A percentile compares a stretch with the other conserved stretches of the same genome.
phyloP scores from a whole-genome alignment of 2,113 vertebrate genomes.

The Hippocampus mohnikei region DNA sequence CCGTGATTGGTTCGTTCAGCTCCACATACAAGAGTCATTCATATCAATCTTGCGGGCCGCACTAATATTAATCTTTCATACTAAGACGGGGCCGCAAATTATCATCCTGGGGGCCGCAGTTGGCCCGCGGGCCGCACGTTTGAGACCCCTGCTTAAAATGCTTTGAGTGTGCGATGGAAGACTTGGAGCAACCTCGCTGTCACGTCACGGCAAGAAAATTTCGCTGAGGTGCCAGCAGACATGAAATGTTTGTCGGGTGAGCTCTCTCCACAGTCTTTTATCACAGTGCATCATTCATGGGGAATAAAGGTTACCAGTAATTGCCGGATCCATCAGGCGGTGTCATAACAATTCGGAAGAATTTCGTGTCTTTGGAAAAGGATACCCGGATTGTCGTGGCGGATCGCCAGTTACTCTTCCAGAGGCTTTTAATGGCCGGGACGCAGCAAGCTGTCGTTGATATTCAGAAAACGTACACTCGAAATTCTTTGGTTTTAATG shows the following conservation, averaged over 20 bases:
- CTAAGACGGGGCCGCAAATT: too few species aligned
- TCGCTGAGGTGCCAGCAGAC: not conserved
- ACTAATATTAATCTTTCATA: too few species aligned
- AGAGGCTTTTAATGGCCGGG: not conserved
- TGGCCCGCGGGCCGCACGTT: too few species aligned
- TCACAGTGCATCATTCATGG: not conserved
- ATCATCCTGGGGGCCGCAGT: too few species aligned
- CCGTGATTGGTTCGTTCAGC: too few species aligned
- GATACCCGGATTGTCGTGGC: not conserved
- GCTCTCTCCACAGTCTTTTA: not conserved
- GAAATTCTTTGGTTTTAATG: slow-evolving; percentile 40
- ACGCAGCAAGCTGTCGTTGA: slow-evolving; percentile 27
- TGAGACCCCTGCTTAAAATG: too few species aligned
- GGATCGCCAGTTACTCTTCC: not conserved
- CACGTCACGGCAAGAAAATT: not conserved
- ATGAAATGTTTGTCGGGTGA: not conserved
- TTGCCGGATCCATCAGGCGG: not conserved
- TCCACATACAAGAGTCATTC: too few species aligned
- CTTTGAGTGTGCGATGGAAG: not conserved
- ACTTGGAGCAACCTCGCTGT: not conserved
- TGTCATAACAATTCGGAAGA: not conserved
- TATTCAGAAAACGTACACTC: slow-evolving; percentile 51
- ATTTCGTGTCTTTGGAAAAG: not conserved
- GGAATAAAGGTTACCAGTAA: not conserved
- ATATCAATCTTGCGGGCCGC: too few species aligned